Conservation (phyloP, 2,797 vertebrate genomes). For the Halcyon badia region DNA sequence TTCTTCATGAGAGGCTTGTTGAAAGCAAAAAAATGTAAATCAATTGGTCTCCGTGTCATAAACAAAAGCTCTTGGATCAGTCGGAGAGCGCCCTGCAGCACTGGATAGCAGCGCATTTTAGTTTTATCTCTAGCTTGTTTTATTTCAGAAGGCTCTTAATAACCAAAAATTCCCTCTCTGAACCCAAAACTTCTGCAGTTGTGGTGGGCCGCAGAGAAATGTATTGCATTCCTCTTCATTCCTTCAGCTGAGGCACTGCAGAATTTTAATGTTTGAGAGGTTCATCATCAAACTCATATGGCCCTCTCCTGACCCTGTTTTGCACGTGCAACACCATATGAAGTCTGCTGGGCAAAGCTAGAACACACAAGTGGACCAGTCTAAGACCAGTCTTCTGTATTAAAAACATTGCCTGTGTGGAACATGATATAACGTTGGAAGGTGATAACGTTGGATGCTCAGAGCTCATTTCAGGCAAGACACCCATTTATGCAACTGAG, state of each 20-base stretch:
- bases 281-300: fast-evolving
- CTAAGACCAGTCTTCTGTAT: not conserved
- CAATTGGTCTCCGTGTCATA: slow-evolving; percentile 75
- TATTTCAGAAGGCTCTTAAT: slow-evolving; percentile 29
- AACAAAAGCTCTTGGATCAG: slow-evolving; percentile 59
- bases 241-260: not conserved
- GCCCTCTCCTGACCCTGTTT: not conserved
- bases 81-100: not conserved
- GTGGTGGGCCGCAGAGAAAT: not conserved
- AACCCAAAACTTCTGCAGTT: not conserved
- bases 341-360: not conserved
- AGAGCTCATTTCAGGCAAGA: not conserved
- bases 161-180: not conserved
- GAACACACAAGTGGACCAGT: not conserved
- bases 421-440: not conserved
- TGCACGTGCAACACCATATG: fast-evolving
- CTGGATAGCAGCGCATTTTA: not conserved
- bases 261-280: not conserved
- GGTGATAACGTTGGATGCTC: not conserved
- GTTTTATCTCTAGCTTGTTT: slow-evolving; percentile 30
- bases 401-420: not conserved
- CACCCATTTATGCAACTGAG: not conserved
- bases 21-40: slow-evolving; percentile 76
- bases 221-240: not conserved
- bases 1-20: slow-evolving; percentile 74